These are phyloP conservation scores for Pempheris klunzingeri DNA, from an alignment of 2,797 vertebrate genomes.

Conservation along the genomic window DNA sequence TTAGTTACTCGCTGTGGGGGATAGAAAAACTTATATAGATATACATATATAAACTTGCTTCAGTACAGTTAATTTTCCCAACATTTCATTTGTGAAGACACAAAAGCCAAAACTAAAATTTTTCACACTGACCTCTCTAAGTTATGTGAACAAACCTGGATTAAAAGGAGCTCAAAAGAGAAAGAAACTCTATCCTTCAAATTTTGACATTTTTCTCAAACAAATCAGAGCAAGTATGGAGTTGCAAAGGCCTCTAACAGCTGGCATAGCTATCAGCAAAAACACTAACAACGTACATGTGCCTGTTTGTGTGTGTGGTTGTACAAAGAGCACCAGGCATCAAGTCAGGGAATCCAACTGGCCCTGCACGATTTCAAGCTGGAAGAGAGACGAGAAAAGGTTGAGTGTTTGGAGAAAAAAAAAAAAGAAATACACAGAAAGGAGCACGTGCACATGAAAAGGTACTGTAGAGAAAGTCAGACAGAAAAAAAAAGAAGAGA, in stretches of 20 bases:
- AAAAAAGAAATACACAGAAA: constrained; percentile 5
- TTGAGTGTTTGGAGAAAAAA: constrained; percentile 37
- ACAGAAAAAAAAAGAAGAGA: constrained; percentile 3
- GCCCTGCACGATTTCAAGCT: constrained; percentile 80
- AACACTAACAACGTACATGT: constrained; percentile 40
- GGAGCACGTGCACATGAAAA: background rate
- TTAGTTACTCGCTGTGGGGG: background rate
- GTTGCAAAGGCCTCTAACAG: constrained; percentile 43
- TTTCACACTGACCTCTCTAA: background rate
- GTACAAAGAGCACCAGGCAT: constrained; percentile 54
- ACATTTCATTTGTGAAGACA: constrained; percentile 12
- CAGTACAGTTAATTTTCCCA: background rate
- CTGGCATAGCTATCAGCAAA: constrained; percentile 58
- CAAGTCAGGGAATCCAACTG: constrained; percentile 84
- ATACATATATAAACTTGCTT: too few relatives aligned
- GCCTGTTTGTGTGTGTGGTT: constrained; percentile 26
- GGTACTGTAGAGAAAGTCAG: background rate
- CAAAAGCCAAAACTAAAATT: constrained; percentile 9
- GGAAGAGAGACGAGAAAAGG: constrained; percentile 62
- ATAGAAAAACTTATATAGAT: constrained; percentile 32
- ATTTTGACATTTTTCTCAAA: constrained; percentile 38
- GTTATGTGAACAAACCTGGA: constrained; percentile 27
- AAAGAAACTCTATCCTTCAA: constrained; percentile 20
- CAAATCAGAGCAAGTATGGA: constrained; percentile 52
- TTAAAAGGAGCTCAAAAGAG: constrained; percentile 18